Percentiles rank a stretch among this genome's conserved stretches.
These are phyloP conservation scores for Grallaria varia DNA, from an alignment of 2,113 vertebrate species.

Conservation along the genomic window DNA sequence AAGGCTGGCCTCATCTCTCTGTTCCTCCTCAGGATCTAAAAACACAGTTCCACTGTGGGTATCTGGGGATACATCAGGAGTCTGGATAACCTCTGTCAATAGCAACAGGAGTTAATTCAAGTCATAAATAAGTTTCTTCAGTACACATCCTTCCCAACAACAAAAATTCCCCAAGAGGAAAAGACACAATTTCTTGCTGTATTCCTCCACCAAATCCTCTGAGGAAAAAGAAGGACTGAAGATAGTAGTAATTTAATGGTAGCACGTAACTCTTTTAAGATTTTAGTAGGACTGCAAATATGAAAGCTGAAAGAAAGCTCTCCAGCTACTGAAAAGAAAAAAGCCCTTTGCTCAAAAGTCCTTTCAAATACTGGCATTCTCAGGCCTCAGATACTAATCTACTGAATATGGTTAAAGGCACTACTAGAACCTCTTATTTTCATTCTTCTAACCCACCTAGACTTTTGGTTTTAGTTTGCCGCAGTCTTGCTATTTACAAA, in stretches of 20 bases:
- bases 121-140: not conserved
- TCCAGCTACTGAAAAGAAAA: not conserved
- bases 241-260: not conserved
- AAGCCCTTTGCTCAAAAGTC: not conserved
- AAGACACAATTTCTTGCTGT: not conserved
- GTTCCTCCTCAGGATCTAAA: not conserved
- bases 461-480: not conserved
- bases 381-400: not conserved
- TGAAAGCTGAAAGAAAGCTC: not conserved
- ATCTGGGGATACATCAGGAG: not conserved
- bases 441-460: not conserved
- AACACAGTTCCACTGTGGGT: not conserved
- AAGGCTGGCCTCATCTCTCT: not conserved
- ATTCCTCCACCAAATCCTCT: not conserved
- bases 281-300: not conserved
- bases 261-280: not conserved
- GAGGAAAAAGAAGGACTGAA: not conserved
- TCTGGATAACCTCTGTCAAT: not conserved
- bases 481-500: not conserved
- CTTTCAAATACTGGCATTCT: not conserved
- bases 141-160: not conserved
- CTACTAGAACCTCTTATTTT: not conserved
- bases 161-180: not conserved
- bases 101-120: not conserved
- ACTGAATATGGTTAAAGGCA: not conserved